A percentile compares a stretch with the other conserved stretches of the same genome.
Evolutionary conservation across 2,797 vertebrate species (phyloP).

Genomic region (Myioborus melanocephalus): DNA sequence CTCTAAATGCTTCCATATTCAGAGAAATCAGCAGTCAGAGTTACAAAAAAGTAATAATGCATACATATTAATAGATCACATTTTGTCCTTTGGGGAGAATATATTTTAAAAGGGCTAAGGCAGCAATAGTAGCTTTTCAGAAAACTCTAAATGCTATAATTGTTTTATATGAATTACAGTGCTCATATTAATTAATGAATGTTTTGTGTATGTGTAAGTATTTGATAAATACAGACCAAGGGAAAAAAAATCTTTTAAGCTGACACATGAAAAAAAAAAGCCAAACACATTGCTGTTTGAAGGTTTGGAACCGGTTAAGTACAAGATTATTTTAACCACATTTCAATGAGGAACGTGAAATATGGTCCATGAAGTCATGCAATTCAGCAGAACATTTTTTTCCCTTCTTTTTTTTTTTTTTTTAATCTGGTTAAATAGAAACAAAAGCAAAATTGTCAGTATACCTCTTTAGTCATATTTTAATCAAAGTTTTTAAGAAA

Average conservation of each 20-base stretch:
- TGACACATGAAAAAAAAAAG: background rate
- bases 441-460: slow-evolving; percentile 34
- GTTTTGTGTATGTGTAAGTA: slow-evolving; percentile 47
- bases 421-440: slow-evolving; percentile 42
- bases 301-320: slow-evolving; percentile 58
- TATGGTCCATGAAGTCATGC: slow-evolving; percentile 71
- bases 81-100: slow-evolving; percentile 76
- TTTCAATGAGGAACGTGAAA: slow-evolving; percentile 69
- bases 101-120: slow-evolving; percentile 76
- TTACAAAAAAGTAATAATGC: slow-evolving; percentile 75
- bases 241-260: slow-evolving; percentile 28
- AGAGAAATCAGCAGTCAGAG: slow-evolving; percentile 73
- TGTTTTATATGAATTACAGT: slow-evolving; percentile 76
- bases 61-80: slow-evolving; percentile 75
- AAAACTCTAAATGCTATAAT: slow-evolving; percentile 75
- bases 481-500: slow-evolving; percentile 38
- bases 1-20: slow-evolving; percentile 74
- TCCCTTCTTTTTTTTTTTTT: background rate
- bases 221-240: slow-evolving; percentile 69
- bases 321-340: slow-evolving; percentile 69
- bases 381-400: slow-evolving; percentile 53
- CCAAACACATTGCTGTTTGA: background rate
- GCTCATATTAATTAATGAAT: slow-evolving; percentile 74
- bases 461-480: slow-evolving; percentile 28
- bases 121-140: slow-evolving; percentile 74